A percentile compares a stretch with the other conserved stretches of the same genome.
phyloP scores from a whole-genome alignment of 2,888 invertebrate genomes.

The Strigamia crassipes region DNA sequence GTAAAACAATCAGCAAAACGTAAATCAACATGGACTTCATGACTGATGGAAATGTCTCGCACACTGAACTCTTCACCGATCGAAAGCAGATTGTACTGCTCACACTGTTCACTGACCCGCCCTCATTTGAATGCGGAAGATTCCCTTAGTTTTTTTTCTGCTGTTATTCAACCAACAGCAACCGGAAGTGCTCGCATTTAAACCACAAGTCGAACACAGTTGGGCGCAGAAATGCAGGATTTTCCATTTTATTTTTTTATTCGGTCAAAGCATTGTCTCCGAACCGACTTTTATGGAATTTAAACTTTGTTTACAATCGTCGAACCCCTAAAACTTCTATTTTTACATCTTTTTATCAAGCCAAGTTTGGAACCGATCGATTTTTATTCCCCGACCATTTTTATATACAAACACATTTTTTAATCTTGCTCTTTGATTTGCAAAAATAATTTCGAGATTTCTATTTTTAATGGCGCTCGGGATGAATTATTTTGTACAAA shows the following conservation, averaged over 20 bases:
- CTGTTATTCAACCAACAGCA: neutral
- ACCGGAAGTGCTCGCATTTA: neutral
- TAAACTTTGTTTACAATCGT: slow-evolving; percentile 28
- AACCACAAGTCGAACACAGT: neutral
- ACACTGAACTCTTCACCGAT: neutral
- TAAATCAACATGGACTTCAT: neutral
- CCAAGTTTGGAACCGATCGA: slow-evolving; percentile 20
- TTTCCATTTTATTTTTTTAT: neutral
- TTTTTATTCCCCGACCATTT: neutral
- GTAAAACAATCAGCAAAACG: neutral
- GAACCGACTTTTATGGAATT: neutral
- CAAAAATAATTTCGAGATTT: neutral
- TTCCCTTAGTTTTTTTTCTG: neutral
- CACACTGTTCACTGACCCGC: neutral
- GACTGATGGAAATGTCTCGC: neutral
- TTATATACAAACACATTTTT: neutral
- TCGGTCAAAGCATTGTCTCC: neutral
- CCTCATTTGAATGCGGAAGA: neutral
- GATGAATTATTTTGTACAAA: neutral
- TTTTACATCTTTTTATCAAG: slow-evolving; percentile 13
- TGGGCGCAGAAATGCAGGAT: too few species aligned
- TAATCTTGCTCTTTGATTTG: neutral
- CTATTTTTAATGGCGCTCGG: neutral
- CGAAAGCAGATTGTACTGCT: neutral
- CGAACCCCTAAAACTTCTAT: neutral